Evolutionary conservation across 2,888 invertebrate species (phyloP).

Genomic region (Hirtodrosophila confusa): DNA sequence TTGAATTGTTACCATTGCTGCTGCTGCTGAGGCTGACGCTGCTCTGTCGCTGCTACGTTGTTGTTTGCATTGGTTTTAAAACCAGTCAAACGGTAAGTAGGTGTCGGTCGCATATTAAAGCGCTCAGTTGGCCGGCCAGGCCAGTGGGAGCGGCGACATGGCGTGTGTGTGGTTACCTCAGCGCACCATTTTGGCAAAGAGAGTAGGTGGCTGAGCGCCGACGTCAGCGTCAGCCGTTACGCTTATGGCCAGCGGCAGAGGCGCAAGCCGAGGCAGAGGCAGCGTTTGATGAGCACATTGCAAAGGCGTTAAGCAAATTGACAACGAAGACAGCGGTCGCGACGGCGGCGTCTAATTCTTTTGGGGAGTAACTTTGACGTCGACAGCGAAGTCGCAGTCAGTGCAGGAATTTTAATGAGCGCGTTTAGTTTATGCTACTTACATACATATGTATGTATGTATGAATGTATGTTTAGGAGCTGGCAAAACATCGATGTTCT

Average conservation of each 20-base stretch:
- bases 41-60: constrained; percentile 28
- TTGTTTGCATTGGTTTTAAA: constrained; percentile 66
- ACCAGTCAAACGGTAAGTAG: constrained; percentile 77
- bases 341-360: constrained; percentile 37
- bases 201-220: constrained; percentile 67
- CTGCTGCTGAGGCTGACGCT: constrained; percentile 11
- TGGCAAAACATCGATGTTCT: too few species aligned
- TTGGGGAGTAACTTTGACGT: constrained; percentile 38
- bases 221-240: constrained; percentile 37
- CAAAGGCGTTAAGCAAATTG: constrained; percentile 52
- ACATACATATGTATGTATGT: too few species aligned
- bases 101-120: constrained; percentile 78
- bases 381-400: constrained; percentile 32
- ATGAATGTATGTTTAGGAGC: too few species aligned
- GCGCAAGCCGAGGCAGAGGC: constrained; percentile 34
- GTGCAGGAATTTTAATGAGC: constrained; percentile 72
- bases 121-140: constrained; percentile 35
- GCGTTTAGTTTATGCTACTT: constrained; percentile 56
- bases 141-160: constrained; percentile 53
- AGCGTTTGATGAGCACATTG: constrained; percentile 65
- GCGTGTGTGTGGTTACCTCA: constrained; percentile 73
- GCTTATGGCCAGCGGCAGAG: constrained; percentile 51
- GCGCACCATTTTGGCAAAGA: constrained; percentile 79
- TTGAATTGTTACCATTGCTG: constrained; percentile 20
- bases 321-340: constrained; percentile 4